phyloP scores from a whole-genome alignment of 2,113 vertebrate genomes.

The Passer domesticus region DNA sequence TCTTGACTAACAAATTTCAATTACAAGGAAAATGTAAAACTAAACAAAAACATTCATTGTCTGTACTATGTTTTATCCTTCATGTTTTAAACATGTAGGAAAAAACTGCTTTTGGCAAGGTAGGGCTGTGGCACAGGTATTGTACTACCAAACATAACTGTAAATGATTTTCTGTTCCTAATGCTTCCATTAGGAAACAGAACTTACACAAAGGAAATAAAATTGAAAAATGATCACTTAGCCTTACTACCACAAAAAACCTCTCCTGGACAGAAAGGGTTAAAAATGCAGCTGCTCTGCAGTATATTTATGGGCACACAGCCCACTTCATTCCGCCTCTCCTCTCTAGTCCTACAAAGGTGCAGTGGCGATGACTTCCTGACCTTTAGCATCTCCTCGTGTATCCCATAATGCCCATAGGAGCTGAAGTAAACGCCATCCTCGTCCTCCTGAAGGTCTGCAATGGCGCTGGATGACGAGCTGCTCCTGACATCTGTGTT shows the following conservation, averaged over 20 bases:
- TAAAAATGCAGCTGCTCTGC: constrained; percentile 72
- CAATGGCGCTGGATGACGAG: constrained; percentile 63
- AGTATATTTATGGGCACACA: constrained; percentile 4
- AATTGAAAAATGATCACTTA: neutral
- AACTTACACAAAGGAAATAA: neutral
- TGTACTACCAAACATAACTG: neutral
- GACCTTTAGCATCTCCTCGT: constrained; percentile 99
- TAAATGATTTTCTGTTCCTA: neutral
- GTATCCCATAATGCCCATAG: constrained; percentile 94
- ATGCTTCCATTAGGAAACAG: neutral
- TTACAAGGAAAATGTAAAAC: neutral
- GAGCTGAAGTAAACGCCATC: constrained; percentile 96
- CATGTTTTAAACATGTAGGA: neutral
- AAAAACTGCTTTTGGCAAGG: neutral
- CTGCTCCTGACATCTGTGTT: constrained; percentile 76
- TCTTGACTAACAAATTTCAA: neutral
- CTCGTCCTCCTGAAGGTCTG: constrained; percentile 88
- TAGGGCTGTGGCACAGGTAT: neutral
- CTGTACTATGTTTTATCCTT: neutral
- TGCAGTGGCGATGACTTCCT: constrained; percentile 40
- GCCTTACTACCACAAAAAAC: neutral
- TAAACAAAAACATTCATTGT: neutral
- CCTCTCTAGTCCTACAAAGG: neutral
- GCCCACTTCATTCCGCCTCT: neutral
- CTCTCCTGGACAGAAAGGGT: constrained; percentile 12